Base-by-base conservation (phyloP, 2,888 invertebrate genomes). In the Hirtodrosophila cameraria region DNA sequence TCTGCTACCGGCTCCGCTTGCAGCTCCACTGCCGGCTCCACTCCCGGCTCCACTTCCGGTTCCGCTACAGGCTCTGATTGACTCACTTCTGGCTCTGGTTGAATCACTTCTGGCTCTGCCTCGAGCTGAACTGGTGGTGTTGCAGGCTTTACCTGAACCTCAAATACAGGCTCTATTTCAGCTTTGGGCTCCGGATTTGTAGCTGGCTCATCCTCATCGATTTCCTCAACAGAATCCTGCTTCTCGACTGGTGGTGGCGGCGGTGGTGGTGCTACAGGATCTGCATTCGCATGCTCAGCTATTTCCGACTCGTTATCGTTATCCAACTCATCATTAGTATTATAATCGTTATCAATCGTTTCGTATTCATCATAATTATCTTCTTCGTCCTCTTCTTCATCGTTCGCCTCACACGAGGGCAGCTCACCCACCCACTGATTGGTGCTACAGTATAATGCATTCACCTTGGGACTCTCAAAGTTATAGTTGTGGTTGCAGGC, bases 371-470 rank as follows among this genome's bases (percentile, higher is more conserved):
- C 76, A 11, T 83, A 75, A 1, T 80, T 74, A 60, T 68, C 27
- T 1, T 57, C 54, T 0, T 27, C 41, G 2, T 63, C 42, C 0
- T 60, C 64, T 3, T 75, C 81, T 0, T 48, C 39, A 0, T 76
- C 76, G 1, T 88, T 83, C 2, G 33, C 16, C 11, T 88, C 86
- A 77, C 94, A 94, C 49, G 90, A 90, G 13, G 94, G 93, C 64
- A 90, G 83, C 36, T 91, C 90, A 6, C 93, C 94, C 58, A 93
- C 88, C 94, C 94, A 94, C 70, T 89, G 89, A 39, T 91, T 90
- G 52, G 90, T 88, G 73, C 93, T 92, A 84, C 94, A 94, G 86
- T 92, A 93, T 73, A 94, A 90, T 38, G 91, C 92, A 68, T 92
- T 91, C 20, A 90, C 88, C 39, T 90, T 90, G 1, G 88, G 74